phyloP scores from a whole-genome alignment of 2,113 vertebrate genomes.

The Pomatorhinus ruficollis region DNA sequence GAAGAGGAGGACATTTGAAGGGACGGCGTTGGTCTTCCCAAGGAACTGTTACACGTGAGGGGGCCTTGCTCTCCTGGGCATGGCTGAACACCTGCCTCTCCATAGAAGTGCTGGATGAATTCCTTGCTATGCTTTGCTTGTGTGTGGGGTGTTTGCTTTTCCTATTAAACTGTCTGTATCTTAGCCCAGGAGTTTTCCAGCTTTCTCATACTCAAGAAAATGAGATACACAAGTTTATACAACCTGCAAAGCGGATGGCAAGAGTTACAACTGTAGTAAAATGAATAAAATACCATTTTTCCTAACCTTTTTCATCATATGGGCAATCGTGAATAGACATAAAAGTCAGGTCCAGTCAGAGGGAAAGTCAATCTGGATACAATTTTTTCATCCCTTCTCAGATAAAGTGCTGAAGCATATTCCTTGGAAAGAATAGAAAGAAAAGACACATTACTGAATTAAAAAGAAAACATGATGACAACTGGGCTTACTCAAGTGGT shows the following conservation, averaged over 20 bases:
- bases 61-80: not conserved
- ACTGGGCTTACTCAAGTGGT: not conserved
- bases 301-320: not conserved
- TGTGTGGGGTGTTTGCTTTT: not conserved
- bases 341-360: not conserved
- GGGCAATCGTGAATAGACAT: not conserved
- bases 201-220: not conserved
- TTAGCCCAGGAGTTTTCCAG: not conserved
- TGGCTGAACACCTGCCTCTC: not conserved
- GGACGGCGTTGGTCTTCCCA: not conserved
- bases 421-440: not conserved
- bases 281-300: not conserved
- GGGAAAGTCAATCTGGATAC: not conserved
- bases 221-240: not conserved
- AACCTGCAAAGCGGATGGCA: not conserved
- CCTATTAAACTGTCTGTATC: not conserved
- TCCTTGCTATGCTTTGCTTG: not conserved
- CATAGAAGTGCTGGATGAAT: not conserved
- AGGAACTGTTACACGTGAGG: accelerated
- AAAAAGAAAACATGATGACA: not conserved
- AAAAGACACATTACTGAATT: not conserved
- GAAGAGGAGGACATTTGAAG: not conserved
- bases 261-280: not conserved
- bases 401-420: not conserved
- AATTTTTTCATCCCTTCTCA: not conserved